Conservation (phyloP, 2,888 invertebrate species). For the Agrenia bidenticulata region DNA sequence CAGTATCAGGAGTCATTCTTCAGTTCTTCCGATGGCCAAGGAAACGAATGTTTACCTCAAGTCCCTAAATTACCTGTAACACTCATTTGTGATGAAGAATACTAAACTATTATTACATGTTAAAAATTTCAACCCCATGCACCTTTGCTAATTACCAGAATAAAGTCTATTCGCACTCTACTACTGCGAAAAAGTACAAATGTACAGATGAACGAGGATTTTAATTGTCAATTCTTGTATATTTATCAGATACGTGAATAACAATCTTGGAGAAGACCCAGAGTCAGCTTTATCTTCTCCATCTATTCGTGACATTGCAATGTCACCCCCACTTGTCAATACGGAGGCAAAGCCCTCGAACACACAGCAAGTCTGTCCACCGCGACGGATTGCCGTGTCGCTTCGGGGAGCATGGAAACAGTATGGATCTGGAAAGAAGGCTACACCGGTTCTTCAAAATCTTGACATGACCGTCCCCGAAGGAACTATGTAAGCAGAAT, state of each 20-base stretch:
- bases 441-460: constrained; percentile 82
- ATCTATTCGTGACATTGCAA: constrained; percentile 20
- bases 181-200: no score
- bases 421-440: constrained; percentile 83
- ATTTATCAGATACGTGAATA: constrained; percentile 52
- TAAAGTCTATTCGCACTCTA: no score
- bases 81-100: no score
- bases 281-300: constrained; percentile 25
- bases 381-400: constrained; percentile 66
- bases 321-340: constrained; percentile 49
- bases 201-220: neutral
- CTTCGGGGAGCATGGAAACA: constrained; percentile 85
- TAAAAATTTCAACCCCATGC: no score
- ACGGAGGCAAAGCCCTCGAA: constrained; percentile 45
- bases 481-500: constrained; percentile 92
- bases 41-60: constrained; percentile 23
- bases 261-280: constrained; percentile 49
- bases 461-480: constrained; percentile 91
- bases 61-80: constrained; percentile 16
- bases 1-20: neutral
- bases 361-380: constrained; percentile 31
- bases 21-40: constrained; percentile 1
- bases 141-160: no score
- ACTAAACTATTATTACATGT: no score
- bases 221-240: no score